A percentile compares a stretch with the other conserved stretches of the same genome.
Evolutionary conservation across 2,113 vertebrate genomes (phyloP).

Genomic region (Colaptes auratus): DNA sequence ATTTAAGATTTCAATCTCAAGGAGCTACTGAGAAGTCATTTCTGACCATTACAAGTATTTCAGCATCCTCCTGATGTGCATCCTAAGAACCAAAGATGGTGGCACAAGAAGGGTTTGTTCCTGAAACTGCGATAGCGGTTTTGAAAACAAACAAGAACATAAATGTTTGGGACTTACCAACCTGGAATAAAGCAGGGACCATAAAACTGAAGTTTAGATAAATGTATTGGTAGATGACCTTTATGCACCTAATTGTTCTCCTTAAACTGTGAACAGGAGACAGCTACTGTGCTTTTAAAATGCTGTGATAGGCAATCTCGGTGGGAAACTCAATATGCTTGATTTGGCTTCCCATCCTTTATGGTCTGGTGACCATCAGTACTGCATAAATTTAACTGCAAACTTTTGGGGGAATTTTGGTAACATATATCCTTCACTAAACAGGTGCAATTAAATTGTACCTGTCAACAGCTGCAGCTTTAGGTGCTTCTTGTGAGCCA

Average conservation of each 20-base stretch:
- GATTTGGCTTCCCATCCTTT: neutral
- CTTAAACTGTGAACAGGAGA: neutral
- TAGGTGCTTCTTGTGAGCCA: neutral
- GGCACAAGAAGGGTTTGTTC: neutral
- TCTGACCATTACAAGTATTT: neutral
- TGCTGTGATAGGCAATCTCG: neutral
- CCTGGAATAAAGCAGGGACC: neutral
- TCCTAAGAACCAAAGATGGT: neutral
- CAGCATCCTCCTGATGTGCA: neutral
- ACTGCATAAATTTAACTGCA: neutral
- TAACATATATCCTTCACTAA: neutral
- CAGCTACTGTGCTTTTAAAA: neutral
- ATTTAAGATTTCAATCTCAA: neutral
- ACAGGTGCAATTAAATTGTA: constrained; percentile 28
- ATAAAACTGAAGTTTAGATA: neutral
- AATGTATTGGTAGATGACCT: neutral
- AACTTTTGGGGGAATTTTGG: constrained; percentile 79
- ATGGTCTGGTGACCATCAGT: neutral
- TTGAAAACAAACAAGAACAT: constrained; percentile 23
- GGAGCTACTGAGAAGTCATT: neutral
- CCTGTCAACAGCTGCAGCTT: neutral
- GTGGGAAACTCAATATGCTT: constrained; percentile 50
- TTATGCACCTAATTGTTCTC: neutral
- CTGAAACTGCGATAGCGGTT: neutral
- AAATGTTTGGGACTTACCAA: constrained; percentile 77